Evolutionary conservation across 2,888 invertebrate genomes (phyloP).

Genomic region (Syritta pipiens): DNA sequence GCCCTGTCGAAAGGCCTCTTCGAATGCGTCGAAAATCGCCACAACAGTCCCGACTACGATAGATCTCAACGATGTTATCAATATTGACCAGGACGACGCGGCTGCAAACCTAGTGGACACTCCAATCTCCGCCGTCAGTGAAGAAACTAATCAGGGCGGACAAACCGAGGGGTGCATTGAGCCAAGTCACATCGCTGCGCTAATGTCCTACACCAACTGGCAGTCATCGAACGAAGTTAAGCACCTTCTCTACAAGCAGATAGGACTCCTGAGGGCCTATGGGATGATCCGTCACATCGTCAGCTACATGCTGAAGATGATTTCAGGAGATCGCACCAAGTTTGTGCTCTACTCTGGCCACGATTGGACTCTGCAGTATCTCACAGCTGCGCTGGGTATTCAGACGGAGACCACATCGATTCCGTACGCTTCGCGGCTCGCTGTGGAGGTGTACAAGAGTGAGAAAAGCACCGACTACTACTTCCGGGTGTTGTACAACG

Average conservation of each 20-base stretch:
- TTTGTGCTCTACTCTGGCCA: conserved; percentile 93
- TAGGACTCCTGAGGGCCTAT: conserved; percentile 88
- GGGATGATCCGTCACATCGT: conserved; percentile 91
- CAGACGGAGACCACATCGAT: conserved; percentile 82
- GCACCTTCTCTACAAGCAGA: conserved; percentile 82
- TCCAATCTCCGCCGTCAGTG: conserved; percentile 71
- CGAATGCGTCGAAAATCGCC: conserved; percentile 57
- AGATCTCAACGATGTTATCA: conserved; percentile 78
- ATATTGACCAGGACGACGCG: conserved; percentile 78
- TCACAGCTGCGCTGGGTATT: conserved; percentile 89
- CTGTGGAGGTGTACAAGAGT: conserved; percentile 92
- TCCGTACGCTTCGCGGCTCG: conserved; percentile 91
- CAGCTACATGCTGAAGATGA: conserved; percentile 89
- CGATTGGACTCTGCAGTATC: conserved; percentile 92
- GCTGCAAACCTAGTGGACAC: conserved; percentile 70
- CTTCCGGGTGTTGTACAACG: conserved; percentile 91
- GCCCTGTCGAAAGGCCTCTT: conserved; percentile 82
- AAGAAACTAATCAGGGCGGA: conserved; percentile 47
- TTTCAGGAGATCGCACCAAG: conserved; percentile 87
- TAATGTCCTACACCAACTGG: conserved; percentile 92
- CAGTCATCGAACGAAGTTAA: conserved; percentile 84
- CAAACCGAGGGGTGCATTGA: conserved; percentile 82
- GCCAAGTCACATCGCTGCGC: conserved; percentile 86
- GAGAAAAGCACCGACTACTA: conserved; percentile 84
- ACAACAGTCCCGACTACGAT: conserved; percentile 72